A percentile compares a stretch with the other conserved stretches of the same genome.
Evolutionary conservation across 1,140 invertebrate genomes (phyloP).

Genomic region (Zaprionus ornatus): DNA sequence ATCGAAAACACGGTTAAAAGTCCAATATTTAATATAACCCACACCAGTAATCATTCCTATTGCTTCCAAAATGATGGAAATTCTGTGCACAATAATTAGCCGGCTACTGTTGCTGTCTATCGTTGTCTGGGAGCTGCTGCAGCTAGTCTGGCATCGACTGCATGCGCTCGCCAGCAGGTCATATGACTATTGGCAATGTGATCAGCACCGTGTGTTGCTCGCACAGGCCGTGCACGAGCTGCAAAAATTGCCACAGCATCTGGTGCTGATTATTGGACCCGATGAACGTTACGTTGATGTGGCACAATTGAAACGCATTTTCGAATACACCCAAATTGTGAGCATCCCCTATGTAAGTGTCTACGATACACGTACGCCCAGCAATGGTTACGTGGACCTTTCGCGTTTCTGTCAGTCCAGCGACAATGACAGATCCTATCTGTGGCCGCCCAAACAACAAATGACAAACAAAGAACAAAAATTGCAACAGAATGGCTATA

Average conservation of each 20-base stretch:
- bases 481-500: slow-evolving; percentile 32
- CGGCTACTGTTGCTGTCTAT: slow-evolving; percentile 48
- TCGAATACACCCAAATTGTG: slow-evolving; percentile 61
- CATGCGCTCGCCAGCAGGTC: slow-evolving; percentile 64
- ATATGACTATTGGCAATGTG: slow-evolving; percentile 75
- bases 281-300: slow-evolving; percentile 48
- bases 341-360: slow-evolving; percentile 72
- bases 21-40: slow-evolving; percentile 6
- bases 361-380: slow-evolving; percentile 58
- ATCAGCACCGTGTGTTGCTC: slow-evolving; percentile 36
- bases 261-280: slow-evolving; percentile 69
- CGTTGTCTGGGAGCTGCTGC: slow-evolving; percentile 46
- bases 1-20: slow-evolving; percentile 13
- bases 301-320: slow-evolving; percentile 52
- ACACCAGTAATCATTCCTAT: slow-evolving; percentile 42
- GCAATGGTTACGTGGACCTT: slow-evolving; percentile 52
- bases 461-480: slow-evolving; percentile 20
- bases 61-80: slow-evolving; percentile 45
- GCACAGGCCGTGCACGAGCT: slow-evolving; percentile 53
- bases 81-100: slow-evolving; percentile 50
- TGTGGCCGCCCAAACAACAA: slow-evolving; percentile 31
- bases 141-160: slow-evolving; percentile 46
- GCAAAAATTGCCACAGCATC: slow-evolving; percentile 70
- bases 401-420: slow-evolving; percentile 27
- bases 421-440: slow-evolving; percentile 7